Evolutionary conservation across 2,797 vertebrate genomes (phyloP).

Genomic region (Adelosebastes latens): DNA sequence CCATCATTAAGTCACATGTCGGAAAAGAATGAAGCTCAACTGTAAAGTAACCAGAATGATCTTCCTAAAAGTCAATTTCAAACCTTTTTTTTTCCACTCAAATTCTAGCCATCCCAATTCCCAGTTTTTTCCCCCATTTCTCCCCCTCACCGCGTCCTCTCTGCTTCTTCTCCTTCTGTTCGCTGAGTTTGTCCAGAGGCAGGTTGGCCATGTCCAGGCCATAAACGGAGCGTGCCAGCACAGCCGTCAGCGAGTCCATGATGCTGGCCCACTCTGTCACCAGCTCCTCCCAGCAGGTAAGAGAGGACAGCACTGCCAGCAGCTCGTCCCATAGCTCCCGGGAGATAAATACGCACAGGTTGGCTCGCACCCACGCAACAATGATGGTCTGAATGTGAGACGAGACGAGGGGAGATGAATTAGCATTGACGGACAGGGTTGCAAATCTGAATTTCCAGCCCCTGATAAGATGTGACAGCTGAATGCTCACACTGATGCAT

Average conservation of each 20-base stretch:
- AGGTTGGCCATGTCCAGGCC: conserved; percentile 95
- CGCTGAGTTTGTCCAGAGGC: conserved; percentile 97
- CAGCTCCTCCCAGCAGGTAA: conserved; percentile 97
- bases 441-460: background rate
- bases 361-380: conserved; percentile 97
- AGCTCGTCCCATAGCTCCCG: conserved; percentile 98
- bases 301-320: conserved; percentile 91
- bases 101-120: background rate
- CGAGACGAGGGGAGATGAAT: conserved; percentile 21
- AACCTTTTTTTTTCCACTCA: background rate
- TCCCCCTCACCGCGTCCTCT: conserved; percentile 89
- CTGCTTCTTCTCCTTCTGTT: conserved; percentile 98
- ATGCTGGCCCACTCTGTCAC: conserved; percentile 96
- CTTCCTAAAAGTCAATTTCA: background rate
- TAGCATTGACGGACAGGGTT: conserved; percentile 8
- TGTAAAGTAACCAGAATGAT: background rate
- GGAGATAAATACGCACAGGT: conserved; percentile 94
- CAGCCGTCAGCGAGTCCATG: conserved; percentile 96
- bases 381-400: conserved; percentile 90
- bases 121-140: background rate
- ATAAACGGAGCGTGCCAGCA: conserved; percentile 94
- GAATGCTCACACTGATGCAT: background rate
- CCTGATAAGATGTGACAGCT: conserved; percentile 3
- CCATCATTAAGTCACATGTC: background rate
- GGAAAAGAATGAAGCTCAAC: background rate